Conservation (phyloP, 2,888 invertebrate genomes). For the Temnothorax ravouxi region DNA sequence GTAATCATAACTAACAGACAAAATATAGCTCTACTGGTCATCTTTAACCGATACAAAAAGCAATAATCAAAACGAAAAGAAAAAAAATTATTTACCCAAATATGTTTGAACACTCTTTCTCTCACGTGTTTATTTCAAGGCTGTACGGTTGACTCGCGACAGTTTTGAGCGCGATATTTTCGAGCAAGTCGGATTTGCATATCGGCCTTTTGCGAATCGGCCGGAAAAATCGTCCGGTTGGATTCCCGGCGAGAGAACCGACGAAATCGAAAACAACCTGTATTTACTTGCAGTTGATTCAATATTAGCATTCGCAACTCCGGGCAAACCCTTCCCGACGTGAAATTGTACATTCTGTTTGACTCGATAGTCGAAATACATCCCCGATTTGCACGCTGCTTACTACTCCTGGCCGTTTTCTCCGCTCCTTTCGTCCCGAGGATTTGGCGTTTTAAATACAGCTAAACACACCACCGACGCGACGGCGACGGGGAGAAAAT, state of each 20-base stretch:
- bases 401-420: not conserved
- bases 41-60: not conserved
- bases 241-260: not conserved
- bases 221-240: slow-evolving; percentile 30
- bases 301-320: slow-evolving; percentile 51
- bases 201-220: slow-evolving; percentile 17
- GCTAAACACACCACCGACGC: slow-evolving; percentile 2
- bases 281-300: slow-evolving; percentile 37
- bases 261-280: slow-evolving; percentile 44
- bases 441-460: slow-evolving; percentile 37
- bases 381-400: not conserved
- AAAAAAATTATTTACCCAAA: not conserved
- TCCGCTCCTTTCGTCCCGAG: not conserved
- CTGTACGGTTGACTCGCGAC: not conserved
- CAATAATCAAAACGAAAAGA: not conserved
- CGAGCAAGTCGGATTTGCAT: not conserved
- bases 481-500: not conserved
- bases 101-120: not conserved
- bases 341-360: slow-evolving; percentile 47
- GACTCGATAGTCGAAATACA: slow-evolving; percentile 28
- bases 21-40: not conserved
- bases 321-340: slow-evolving; percentile 8
- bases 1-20: not conserved
- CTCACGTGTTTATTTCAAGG: not conserved
- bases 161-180: slow-evolving; percentile 5